Base-by-base conservation (phyloP, 2,797 vertebrate species). In the Karalla daura region DNA sequence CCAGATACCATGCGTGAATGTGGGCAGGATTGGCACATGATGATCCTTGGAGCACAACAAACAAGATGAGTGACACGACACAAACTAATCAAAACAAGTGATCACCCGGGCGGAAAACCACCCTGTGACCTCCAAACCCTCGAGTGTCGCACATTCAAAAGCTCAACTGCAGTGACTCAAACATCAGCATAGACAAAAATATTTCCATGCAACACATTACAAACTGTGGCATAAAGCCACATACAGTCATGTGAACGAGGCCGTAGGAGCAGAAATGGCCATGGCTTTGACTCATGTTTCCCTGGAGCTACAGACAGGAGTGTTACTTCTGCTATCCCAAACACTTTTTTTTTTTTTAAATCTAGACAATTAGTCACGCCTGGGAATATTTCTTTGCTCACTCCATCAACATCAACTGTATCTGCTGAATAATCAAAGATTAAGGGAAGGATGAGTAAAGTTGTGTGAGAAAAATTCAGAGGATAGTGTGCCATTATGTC, bases 281-380 rank as follows among this genome's bases (percentile, higher is more conserved):
- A 14, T 20, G 39, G 44, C 49, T 63, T 74, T 89, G 86, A 91
- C 83, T 91, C 88, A 91, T 78, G 23, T 59, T 14, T 70, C 32
- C 70, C 59, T 15, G 7, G 7, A 54, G 6, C n/a, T 51, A 51
- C 53, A 76, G 62, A 65, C 74, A 60, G 25, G 39, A 63, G 46
- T 39, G 25, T 10, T 40, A 79, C 76, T 80, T 85, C 77, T 79
- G 72, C 70, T 80, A 78, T 28, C 51, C 2, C 7, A 30, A 37
- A 54, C 3, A 13, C 32, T 21, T 32, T 17, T 53, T 63, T 40
- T 21, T 32, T 17, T 53, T 63, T 40, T 67, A 20, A 65, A 69
- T 61, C 11, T 5, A 78, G 70, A 65, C 63, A n/a, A 15, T 89
- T 74, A 73, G 64, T 90, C 85, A 90, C 11, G 5, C 50, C 8